These are phyloP conservation scores for Samia ricini DNA, from an alignment of 1,140 invertebrate species.

Conservation along the genomic window DNA sequence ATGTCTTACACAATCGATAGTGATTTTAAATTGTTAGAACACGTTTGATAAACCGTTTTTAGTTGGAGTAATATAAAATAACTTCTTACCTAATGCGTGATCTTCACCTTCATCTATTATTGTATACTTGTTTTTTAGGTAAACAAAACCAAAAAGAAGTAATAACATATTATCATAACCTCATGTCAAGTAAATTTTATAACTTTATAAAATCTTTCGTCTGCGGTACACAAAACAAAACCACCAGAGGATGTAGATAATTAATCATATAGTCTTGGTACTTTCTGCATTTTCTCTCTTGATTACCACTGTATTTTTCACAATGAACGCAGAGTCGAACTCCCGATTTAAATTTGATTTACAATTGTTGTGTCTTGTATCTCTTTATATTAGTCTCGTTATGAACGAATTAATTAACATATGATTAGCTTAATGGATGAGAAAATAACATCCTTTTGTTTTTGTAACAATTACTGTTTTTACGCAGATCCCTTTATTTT, in stretches of 20 bases:
- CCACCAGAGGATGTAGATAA: constrained; percentile 9
- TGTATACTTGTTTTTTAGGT: too few relatives aligned
- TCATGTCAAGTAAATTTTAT: too few relatives aligned
- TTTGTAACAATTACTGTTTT: neutral
- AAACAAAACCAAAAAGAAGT: too few relatives aligned
- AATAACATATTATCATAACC: too few relatives aligned
- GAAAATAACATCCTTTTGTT: neutral
- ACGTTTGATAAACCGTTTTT: too few relatives aligned
- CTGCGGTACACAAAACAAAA: too few relatives aligned
- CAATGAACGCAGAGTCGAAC: constrained; percentile 30
- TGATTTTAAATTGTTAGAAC: too few relatives aligned
- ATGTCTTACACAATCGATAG: too few relatives aligned
- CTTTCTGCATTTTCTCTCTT: constrained; percentile 34
- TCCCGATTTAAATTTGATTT: constrained; percentile 40
- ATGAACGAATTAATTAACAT: constrained; percentile 30
- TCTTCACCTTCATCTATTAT: too few relatives aligned
- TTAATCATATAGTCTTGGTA: constrained; percentile 45
- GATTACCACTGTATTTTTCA: constrained; percentile 41
- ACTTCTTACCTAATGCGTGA: too few relatives aligned
- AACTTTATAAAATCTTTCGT: too few relatives aligned
- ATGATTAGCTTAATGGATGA: constrained; percentile 27
- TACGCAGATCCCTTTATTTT: neutral
- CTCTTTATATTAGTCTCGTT: constrained; percentile 34
- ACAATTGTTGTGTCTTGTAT: constrained; percentile 30
- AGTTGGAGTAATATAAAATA: too few relatives aligned